Base-by-base conservation (phyloP, 1,140 invertebrate species). In the Nasonia longicornis region DNA sequence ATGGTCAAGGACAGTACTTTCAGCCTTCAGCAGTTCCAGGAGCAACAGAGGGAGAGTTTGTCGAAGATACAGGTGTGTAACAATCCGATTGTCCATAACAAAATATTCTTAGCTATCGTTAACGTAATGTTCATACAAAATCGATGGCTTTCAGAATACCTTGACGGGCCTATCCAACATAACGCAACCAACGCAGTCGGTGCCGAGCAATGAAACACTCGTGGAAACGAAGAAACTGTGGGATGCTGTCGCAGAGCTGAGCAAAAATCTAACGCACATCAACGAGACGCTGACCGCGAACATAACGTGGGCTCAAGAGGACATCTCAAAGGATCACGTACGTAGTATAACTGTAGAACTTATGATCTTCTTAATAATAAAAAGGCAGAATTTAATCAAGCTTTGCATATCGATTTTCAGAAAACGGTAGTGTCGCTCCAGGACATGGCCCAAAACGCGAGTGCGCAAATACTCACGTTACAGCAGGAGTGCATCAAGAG, bases 251-350 rank as follows among this genome's bases (percentile, higher is more conserved):
- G 84, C 83, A 31, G 86, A 89, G 71, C 85, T 91, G 78, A 84
- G 86, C 42, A 86, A 84, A 38, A 91, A 91, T 84, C 84, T 92
- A 80, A 86, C 88, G 11, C 86, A 85, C 29, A 88, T 91, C 16
- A 92, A 92, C 82, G 85, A 90, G 64, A 92, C 90, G 4, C 82
- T 92, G n/a, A 87, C 88, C 1, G 88, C 86, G 76, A 89, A 87
- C 75, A 86, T 92, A 67, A 87, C 90, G 70, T 92, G 89, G 89
- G 84, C 88, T 22, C 83, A 84, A 20, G 90, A 92, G 67, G 91
- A 92, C 84, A 89, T 91, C 79, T 79, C 84, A 6, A 89, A 90
- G 83, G 90, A 92, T 86, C 89, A 91, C 83, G 92, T 92, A 86
- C 89, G 86, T 87, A 71, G 85, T 31, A 42, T 63, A 16, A 12